Evolutionary conservation across 2,113 vertebrate species (phyloP), one percentile per base, ranked within the genome.

Genomic region (Silurus glanis): DNA sequence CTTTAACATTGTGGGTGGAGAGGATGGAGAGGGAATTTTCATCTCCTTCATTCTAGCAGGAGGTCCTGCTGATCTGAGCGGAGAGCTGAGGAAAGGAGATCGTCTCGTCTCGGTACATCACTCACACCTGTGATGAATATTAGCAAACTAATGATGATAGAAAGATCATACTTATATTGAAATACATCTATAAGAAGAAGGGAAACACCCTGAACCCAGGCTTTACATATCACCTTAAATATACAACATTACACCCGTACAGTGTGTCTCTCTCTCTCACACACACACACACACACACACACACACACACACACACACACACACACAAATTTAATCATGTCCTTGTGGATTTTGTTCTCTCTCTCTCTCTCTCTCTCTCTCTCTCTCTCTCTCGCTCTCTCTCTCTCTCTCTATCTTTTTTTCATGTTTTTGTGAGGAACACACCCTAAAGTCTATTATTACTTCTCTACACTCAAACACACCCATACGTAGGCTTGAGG

Each of bases 21-120:
- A 99, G 93, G 98, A 99, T 56, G 98, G 98, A 82, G 98, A 99
- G 93, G 98, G 98, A 49, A 99, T 99, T 93, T 99, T 99, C 92
- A 98, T 99, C 92, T 99, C 98, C 88, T 99, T 99, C 95, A 99
- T 99, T 91, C 96, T 99, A 80, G 97, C 98, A 0, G 98, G 98
- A 86, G 98, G 98, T 13, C 98, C 98, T 53, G 98, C 97, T 21
- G 98, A 99, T 91, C 95, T 99, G 59, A 97, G 97, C 23, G 98
- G 98, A 85, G 98, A 99, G 89, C 96, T 99, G 90, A 95, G 96
- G 91, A 99, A 97, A 94, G 98, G 98, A 93, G 98, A 99, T 92
- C 92, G 97, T 1, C 97, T 99, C 0, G 96, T 99, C 74, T 98
- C 97, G 86, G 98, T 99, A 95, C 19, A 94, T 62, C 51, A 16